These are phyloP conservation scores for Lynx canadensis DNA, from an alignment of 2,113 vertebrate species.

Conservation along the genomic window DNA sequence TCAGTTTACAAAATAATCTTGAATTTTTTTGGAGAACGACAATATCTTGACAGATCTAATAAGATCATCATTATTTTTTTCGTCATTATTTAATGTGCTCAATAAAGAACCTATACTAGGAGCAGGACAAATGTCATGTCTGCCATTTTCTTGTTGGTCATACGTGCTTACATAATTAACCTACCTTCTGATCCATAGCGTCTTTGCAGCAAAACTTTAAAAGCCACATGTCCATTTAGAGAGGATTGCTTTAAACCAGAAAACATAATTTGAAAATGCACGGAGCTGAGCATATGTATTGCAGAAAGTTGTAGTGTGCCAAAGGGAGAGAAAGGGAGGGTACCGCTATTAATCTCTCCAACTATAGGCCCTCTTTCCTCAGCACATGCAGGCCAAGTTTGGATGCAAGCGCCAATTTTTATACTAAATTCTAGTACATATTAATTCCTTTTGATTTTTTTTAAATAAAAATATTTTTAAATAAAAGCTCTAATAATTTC, in stretches of 20 bases:
- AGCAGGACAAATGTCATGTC: not conserved
- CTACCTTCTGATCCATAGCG: not conserved
- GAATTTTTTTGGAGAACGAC: not conserved
- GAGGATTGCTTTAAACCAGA: not conserved
- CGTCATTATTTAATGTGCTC: not conserved
- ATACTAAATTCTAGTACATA: slow-evolving; percentile 1
- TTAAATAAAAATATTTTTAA: slow-evolving; percentile 41
- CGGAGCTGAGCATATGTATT: not conserved
- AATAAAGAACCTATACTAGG: not conserved
- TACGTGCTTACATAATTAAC: not conserved
- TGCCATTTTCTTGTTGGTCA: slow-evolving; percentile 24
- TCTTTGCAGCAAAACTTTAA: not conserved
- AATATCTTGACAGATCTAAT: not conserved
- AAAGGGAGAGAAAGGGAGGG: not conserved
- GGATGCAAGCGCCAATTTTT: not conserved
- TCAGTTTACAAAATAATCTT: not conserved
- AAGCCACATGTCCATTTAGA: not conserved
- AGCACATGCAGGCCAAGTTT: not conserved
- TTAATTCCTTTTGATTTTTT: slow-evolving; percentile 7
- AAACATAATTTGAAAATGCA: not conserved
- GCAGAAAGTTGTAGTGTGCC: not conserved
- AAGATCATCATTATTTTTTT: slow-evolving; percentile 9
- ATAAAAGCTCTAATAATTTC: not conserved
- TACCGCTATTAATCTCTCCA: not conserved
- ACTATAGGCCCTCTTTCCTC: not conserved